These are phyloP conservation scores for Onychostruthus taczanowskii DNA, from an alignment of 2,113 vertebrate species.

Conservation along the genomic window DNA sequence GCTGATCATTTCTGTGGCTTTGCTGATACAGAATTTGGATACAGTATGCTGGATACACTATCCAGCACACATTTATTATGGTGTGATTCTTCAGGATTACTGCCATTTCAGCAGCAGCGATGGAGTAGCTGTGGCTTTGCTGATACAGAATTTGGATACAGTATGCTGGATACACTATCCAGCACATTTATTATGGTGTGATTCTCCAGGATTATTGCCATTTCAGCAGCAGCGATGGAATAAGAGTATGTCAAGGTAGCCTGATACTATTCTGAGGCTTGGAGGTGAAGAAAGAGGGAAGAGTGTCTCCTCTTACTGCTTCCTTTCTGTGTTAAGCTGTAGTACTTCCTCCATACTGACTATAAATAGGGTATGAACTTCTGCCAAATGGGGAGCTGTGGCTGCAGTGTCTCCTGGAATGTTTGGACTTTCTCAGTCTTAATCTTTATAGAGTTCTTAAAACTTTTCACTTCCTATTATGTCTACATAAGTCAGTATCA, in stretches of 20 bases:
- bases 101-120: not conserved
- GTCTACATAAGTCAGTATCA: rapidly evolving
- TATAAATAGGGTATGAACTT: not conserved
- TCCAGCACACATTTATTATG: not conserved
- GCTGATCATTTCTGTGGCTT: not conserved
- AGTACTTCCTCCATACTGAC: not conserved
- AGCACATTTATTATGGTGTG: not conserved
- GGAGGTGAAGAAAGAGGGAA: not conserved
- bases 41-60: not conserved
- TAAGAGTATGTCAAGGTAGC: not conserved
- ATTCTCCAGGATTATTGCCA: not conserved
- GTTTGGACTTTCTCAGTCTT: not conserved
- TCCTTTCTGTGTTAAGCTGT: not conserved
- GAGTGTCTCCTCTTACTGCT: not conserved
- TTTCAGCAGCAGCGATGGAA: not conserved
- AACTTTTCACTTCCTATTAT: not conserved
- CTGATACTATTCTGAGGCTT: not conserved
- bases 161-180: not conserved
- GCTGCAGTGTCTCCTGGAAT: not conserved
- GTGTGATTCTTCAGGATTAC: not conserved
- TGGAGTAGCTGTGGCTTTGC: not conserved
- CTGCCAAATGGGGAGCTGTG: not conserved
- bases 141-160: not conserved
- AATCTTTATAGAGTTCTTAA: not conserved
- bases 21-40: not conserved